phyloP scores from a whole-genome alignment of 2,797 vertebrate species.

The Anas acuta region DNA sequence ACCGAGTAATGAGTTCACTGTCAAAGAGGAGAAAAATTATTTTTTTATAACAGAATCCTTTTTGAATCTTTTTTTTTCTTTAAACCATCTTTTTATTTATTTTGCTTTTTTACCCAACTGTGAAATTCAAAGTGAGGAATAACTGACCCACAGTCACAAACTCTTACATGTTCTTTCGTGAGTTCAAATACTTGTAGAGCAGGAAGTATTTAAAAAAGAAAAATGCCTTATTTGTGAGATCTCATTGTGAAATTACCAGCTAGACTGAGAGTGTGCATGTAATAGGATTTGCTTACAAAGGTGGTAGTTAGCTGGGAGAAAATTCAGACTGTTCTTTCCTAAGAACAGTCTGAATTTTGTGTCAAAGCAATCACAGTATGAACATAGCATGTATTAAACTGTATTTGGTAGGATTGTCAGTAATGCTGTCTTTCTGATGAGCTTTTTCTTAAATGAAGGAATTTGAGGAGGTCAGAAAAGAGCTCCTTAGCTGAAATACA shows the following conservation, averaged over 20 bases:
- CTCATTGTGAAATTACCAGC: not conserved
- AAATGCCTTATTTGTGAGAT: not conserved
- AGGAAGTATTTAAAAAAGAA: not conserved
- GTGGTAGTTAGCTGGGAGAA: not conserved
- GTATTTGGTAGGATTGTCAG: not conserved
- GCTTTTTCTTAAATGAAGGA: not conserved
- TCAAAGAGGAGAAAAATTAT: not conserved
- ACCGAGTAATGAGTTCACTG: not conserved
- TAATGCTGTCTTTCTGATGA: not conserved
- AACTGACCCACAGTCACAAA: constrained; percentile 10
- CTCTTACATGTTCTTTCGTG: not conserved
- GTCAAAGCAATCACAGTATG: not conserved
- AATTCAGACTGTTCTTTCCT: not conserved
- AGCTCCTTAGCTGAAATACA: not conserved
- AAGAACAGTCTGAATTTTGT: not conserved
- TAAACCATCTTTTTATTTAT: constrained; percentile 10
- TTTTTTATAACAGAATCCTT: not conserved
- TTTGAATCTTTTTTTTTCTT: not conserved
- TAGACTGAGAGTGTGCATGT: not conserved
- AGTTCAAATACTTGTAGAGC: not conserved
- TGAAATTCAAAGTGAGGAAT: constrained; percentile 38
- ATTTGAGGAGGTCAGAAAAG: not conserved
- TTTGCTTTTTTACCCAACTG: constrained; percentile 1
- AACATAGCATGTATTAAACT: not conserved
- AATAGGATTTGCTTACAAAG: not conserved